Percentiles rank a stretch among this genome's conserved stretches.
Conservation (phyloP, 2,797 vertebrate species). For the Channallabes apus region DNA sequence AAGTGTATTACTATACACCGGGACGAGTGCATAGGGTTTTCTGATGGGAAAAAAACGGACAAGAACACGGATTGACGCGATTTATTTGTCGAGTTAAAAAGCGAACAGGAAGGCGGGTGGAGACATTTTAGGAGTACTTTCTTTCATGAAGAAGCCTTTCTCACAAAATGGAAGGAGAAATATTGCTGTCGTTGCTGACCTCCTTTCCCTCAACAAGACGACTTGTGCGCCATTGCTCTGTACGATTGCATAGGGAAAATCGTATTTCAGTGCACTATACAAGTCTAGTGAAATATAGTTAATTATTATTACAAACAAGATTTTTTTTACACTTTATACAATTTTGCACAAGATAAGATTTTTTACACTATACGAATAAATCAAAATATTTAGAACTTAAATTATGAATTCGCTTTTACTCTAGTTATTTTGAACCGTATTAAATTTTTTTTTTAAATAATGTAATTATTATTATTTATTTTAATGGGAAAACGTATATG, state of each 20-base stretch:
- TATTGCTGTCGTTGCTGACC: constrained; percentile 86
- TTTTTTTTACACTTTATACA: constrained; percentile 23
- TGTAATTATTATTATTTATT: background rate
- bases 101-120: constrained; percentile 73
- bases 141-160: constrained; percentile 86
- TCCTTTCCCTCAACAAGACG: constrained; percentile 80
- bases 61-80: constrained; percentile 64
- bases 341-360: constrained; percentile 18
- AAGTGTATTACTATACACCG: constrained; percentile 79
- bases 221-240: constrained; percentile 80
- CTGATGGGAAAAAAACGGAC: constrained; percentile 69
- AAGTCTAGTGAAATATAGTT: background rate
- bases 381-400: background rate
- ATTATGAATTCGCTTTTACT: constrained; percentile 1
- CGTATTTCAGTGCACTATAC: constrained; percentile 47
- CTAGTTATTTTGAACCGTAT: constrained; percentile 12
- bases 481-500: background rate
- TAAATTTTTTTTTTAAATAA: background rate
- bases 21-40: constrained; percentile 76
- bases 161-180: constrained; percentile 93
- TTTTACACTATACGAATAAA: constrained; percentile 9
- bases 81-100: constrained; percentile 72
- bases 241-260: constrained; percentile 59
- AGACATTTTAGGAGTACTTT: constrained; percentile 87
- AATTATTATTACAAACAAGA: background rate